phyloP scores from a whole-genome alignment of 2,113 vertebrate species.

The Salvelinus namaycush region DNA sequence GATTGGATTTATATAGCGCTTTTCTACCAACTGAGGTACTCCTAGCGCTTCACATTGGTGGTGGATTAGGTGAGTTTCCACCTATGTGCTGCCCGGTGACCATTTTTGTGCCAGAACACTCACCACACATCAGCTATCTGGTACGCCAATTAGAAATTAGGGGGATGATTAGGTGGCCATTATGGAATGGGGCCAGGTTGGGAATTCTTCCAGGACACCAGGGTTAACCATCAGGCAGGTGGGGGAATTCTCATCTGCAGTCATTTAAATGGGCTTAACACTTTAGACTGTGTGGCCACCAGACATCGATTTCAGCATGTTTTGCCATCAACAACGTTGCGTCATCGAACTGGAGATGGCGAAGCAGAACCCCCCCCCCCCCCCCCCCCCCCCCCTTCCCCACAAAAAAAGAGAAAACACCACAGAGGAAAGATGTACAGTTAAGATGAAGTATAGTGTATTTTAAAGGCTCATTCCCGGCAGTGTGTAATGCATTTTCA shows the following conservation, averaged over 20 bases:
- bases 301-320: slow-evolving; percentile 9
- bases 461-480: background rate
- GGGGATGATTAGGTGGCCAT: too few species aligned
- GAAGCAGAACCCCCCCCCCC: background rate
- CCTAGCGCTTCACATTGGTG: too few species aligned
- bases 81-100: too few species aligned
- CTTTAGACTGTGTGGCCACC: slow-evolving; percentile 5
- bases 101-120: too few species aligned
- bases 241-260: slow-evolving; percentile 48
- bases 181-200: too few species aligned
- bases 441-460: slow-evolving; percentile 1
- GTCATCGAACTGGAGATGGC: slow-evolving; percentile 11
- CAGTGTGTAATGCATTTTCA: slow-evolving; percentile 5
- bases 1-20: too few species aligned
- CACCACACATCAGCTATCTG: too few species aligned
- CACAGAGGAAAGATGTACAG: slow-evolving; percentile 9
- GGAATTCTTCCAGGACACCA: too few species aligned
- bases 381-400: too few species aligned
- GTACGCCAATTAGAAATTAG: too few species aligned
- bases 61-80: too few species aligned
- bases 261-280: slow-evolving; percentile 29
- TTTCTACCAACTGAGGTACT: too few species aligned
- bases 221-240: slow-evolving; percentile 47
- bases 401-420: background rate
- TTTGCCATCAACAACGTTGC: slow-evolving; percentile 9